Conservation (phyloP, 2,113 vertebrate species). For the Mustelus asterias region DNA sequence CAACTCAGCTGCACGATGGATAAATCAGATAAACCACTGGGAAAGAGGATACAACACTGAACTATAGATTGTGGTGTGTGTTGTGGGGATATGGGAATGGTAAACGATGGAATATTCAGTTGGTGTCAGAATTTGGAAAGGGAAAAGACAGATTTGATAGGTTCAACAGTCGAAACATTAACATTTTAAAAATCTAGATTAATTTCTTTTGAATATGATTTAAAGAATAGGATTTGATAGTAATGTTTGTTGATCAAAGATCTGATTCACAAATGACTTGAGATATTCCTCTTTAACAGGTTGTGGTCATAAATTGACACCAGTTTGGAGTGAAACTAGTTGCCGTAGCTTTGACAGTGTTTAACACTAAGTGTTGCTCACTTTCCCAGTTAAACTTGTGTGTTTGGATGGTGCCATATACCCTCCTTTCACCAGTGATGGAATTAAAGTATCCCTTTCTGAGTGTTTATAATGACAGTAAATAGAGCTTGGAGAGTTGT, state of each 20-base stretch:
- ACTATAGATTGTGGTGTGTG: background rate
- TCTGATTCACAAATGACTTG: background rate
- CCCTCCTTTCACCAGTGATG: background rate
- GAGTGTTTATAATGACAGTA: background rate
- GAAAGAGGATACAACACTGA: background rate
- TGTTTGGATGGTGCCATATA: no score
- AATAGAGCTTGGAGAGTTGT: background rate
- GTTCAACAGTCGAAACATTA: background rate
- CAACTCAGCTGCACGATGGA: background rate
- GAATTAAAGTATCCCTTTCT: background rate
- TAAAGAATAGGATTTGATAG: background rate
- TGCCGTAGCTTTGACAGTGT: background rate
- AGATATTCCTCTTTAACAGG: background rate
- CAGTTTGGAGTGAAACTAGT: background rate
- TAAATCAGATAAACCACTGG: background rate
- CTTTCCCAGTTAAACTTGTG: no score
- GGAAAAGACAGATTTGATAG: background rate
- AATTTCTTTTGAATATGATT: background rate
- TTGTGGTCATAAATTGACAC: background rate
- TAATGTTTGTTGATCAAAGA: background rate
- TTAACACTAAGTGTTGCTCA: no score
- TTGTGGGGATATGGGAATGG: background rate
- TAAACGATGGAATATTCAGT: background rate
- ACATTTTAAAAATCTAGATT: background rate
- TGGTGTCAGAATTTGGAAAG: background rate